Conservation (phyloP, 2,797 vertebrate species). For the Australoheros facetus region DNA sequence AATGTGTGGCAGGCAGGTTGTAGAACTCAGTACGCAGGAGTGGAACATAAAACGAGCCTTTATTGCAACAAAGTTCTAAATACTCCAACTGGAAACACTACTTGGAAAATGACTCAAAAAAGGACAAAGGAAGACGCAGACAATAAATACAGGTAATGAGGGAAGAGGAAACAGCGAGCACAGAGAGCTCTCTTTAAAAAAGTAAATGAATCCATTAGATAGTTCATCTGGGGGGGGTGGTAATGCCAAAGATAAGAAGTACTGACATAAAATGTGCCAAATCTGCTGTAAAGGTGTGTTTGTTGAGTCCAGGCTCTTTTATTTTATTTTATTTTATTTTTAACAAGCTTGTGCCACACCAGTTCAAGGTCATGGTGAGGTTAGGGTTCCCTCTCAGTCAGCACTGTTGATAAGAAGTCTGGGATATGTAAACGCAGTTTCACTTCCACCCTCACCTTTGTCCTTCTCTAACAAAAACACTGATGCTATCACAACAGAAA, state of each 20-base stretch:
- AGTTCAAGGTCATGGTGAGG: slow-evolving; percentile 64
- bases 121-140: no score
- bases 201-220: background rate
- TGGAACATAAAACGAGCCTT: no score
- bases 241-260: background rate
- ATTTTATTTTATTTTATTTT: no score
- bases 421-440: slow-evolving; percentile 68
- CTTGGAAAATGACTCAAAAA: no score
- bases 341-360: slow-evolving; percentile 2
- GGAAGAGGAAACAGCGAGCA: no score
- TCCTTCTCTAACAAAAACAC: slow-evolving; percentile 26
- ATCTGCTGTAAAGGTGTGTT: background rate
- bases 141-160: no score
- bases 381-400: slow-evolving; percentile 53
- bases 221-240: background rate
- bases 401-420: slow-evolving; percentile 69
- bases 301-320: background rate
- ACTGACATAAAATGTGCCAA: background rate
- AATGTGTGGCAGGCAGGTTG: no score
- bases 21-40: no score
- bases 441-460: slow-evolving; percentile 40
- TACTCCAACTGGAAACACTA: no score
- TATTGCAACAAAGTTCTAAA: no score
- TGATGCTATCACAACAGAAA: background rate
- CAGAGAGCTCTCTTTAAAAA: background rate